Conservation (phyloP, 2,888 invertebrate genomes). For the Nycteola revayana region DNA sequence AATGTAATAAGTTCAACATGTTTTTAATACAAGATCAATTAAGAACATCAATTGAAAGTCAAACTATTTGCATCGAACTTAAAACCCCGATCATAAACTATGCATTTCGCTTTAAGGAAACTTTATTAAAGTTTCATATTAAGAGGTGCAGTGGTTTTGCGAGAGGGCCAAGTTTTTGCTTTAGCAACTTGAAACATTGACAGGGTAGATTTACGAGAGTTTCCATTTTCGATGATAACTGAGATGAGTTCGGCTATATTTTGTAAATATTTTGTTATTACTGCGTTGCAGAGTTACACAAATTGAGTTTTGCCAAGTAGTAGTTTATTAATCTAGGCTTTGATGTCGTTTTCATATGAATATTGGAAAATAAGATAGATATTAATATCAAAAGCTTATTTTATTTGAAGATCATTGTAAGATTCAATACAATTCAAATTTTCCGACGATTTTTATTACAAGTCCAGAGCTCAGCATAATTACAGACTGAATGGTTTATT, state of each 20-base stretch:
- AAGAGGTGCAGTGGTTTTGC: conserved; percentile 32
- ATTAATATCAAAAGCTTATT: too few relatives aligned
- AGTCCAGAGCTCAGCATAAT: conserved; percentile 3
- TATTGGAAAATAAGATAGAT: too few relatives aligned
- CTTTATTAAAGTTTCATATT: conserved; percentile 42
- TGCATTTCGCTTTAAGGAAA: conserved; percentile 25
- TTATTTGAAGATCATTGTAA: too few relatives aligned
- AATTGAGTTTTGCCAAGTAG: conserved; percentile 21
- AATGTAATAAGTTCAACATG: too few relatives aligned
- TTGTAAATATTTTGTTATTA: conserved; percentile 28
- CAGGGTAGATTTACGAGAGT: conserved; percentile 54
- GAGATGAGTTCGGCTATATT: conserved; percentile 38
- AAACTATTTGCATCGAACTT: conserved; percentile 26
- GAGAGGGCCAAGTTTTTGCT: conserved; percentile 47
- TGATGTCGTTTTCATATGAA: too few relatives aligned
- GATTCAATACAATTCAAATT: too few relatives aligned
- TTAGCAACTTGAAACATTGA: conserved; percentile 55
- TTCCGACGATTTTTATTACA: not conserved
- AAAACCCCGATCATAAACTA: conserved; percentile 28
- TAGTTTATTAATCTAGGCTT: too few relatives aligned
- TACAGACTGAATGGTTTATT: conserved; percentile 11
- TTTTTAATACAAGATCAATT: conserved; percentile 24
- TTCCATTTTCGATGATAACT: conserved; percentile 27
- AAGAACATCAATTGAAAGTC: conserved; percentile 28
- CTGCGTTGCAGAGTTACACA: conserved; percentile 9